A percentile compares a stretch with the other conserved stretches of the same genome.
Conservation (phyloP, 2,888 invertebrate species). For the Tiphia femorata region DNA sequence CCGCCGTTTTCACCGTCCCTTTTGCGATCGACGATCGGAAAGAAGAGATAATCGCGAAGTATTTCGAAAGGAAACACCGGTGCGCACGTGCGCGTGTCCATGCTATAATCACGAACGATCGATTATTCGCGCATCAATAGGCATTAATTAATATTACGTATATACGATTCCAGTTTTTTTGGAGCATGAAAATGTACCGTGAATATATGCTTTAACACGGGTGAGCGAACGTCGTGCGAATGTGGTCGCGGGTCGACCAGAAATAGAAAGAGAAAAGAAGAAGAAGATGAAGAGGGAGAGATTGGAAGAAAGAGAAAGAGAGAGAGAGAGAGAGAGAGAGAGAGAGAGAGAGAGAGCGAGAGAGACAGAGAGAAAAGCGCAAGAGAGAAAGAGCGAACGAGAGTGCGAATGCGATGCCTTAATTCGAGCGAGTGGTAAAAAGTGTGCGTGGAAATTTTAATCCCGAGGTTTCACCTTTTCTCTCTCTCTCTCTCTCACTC, state of each 20-base stretch:
- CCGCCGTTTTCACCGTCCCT: no score
- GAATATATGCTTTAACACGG: slow-evolving; percentile 66
- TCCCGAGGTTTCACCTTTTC: slow-evolving; percentile 12
- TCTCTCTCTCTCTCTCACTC: no score
- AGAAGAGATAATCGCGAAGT: background rate
- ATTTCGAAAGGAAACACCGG: background rate
- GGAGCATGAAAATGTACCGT: slow-evolving; percentile 65
- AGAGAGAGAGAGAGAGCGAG: slow-evolving; percentile 25
- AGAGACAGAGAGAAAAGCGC: slow-evolving; percentile 15
- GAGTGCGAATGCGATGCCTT: slow-evolving; percentile 14
- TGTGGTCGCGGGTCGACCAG: no score
- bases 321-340: slow-evolving; percentile 18
- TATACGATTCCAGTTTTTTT: slow-evolving; percentile 60
- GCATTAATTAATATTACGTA: slow-evolving; percentile 60
- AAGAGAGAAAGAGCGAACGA: background rate
- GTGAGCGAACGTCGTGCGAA: slow-evolving; percentile 34
- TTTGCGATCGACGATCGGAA: background rate
- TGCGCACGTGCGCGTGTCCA: background rate
- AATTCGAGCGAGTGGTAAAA: slow-evolving; percentile 19
- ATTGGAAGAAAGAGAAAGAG: slow-evolving; percentile 2
- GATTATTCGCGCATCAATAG: slow-evolving; percentile 58
- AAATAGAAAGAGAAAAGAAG: slow-evolving; percentile 7
- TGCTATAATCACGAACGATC: slow-evolving; percentile 17
- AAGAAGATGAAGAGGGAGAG: slow-evolving; percentile 10
- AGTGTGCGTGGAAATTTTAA: slow-evolving; percentile 17